These are phyloP conservation scores for Taenioides sp. DNA, from an alignment of 2,797 vertebrate species.

Conservation along the genomic window DNA sequence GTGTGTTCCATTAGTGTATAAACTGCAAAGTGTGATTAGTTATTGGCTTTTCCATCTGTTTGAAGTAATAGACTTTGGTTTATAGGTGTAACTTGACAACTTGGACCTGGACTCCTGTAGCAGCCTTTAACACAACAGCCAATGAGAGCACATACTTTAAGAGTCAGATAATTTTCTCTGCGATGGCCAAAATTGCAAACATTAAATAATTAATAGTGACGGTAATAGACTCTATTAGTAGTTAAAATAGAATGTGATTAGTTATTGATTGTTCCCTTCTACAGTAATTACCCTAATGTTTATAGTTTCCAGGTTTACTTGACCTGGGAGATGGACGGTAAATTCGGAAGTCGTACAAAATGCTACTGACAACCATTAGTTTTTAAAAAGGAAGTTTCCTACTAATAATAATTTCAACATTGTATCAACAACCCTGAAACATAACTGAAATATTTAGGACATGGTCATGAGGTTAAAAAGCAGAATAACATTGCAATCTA, in stretches of 20 bases:
- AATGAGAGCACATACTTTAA: background rate
- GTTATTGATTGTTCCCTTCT: conserved; percentile 36
- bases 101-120: background rate
- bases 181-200: background rate
- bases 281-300: conserved; percentile 44
- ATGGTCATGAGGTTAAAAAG: background rate
- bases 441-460: background rate
- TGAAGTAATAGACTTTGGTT: background rate
- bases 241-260: conserved; percentile 38
- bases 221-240: conserved; percentile 35
- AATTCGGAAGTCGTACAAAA: too few relatives aligned
- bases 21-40: background rate
- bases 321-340: background rate
- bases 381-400: too few relatives aligned
- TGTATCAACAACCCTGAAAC: background rate
- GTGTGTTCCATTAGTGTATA: background rate
- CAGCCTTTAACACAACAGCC: background rate
- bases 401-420: too few relatives aligned
- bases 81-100: background rate
- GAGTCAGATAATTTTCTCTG: background rate
- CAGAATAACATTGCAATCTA: background rate
- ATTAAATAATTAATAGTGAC: conserved; percentile 15
- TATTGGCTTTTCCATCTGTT: background rate
- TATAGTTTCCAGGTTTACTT: conserved; percentile 44
- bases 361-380: too few relatives aligned